Evolutionary conservation across 2,888 invertebrate species (phyloP).

Genomic region (Chymomyza caudatula): DNA sequence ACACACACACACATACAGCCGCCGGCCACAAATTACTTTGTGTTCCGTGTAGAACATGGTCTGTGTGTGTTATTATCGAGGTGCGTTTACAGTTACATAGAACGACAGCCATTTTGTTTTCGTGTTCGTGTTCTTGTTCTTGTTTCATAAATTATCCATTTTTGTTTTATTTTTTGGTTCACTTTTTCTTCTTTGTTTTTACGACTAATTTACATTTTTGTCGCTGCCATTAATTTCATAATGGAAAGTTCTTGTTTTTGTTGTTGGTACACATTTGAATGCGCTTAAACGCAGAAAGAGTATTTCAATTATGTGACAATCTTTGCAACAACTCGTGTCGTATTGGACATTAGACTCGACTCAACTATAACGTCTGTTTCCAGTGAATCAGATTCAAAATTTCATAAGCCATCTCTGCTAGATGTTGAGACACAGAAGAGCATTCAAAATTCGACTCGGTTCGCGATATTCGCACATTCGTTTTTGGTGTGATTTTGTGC

Average conservation of each 20-base stretch:
- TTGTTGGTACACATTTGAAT: not conserved
- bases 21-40: slow-evolving; percentile 60
- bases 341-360: too few relatives aligned
- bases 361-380: too few relatives aligned
- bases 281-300: not conserved
- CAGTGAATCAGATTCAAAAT: too few relatives aligned
- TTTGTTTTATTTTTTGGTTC: not conserved
- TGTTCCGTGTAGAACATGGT: slow-evolving; percentile 47
- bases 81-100: not conserved
- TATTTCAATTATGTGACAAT: not conserved
- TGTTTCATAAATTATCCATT: slow-evolving; percentile 4
- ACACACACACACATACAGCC: not conserved
- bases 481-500: too few relatives aligned
- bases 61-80: not conserved
- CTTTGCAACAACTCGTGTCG: not conserved
- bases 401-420: too few relatives aligned
- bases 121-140: not conserved
- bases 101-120: not conserved
- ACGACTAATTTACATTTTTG: slow-evolving; percentile 71
- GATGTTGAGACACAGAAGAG: not conserved
- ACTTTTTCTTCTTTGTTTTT: slow-evolving; percentile 27
- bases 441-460: not conserved
- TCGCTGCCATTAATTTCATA: slow-evolving; percentile 64
- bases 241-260: slow-evolving; percentile 37
- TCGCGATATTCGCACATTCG: too few relatives aligned